Evolutionary conservation across 2,888 invertebrate genomes (phyloP).

Genomic region (Ceratothoa steindachneri): DNA sequence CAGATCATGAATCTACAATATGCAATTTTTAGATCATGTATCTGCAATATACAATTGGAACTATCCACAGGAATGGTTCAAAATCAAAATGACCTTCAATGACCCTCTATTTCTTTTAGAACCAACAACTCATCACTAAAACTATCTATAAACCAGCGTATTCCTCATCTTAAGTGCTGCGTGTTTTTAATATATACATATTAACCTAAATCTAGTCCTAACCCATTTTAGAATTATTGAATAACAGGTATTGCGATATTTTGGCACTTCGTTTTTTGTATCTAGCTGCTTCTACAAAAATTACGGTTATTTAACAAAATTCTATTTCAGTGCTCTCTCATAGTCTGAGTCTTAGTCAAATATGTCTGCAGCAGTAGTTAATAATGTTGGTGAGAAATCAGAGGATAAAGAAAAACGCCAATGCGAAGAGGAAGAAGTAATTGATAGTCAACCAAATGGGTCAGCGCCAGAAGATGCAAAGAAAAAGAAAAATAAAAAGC

Average conservation of each 20-base stretch:
- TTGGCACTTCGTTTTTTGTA: not conserved
- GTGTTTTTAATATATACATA: too few species aligned
- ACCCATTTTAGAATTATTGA: not conserved
- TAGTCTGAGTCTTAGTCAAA: too few species aligned
- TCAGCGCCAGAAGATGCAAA: constrained; percentile 20
- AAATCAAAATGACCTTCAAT: too few species aligned
- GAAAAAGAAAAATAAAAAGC: constrained; percentile 52
- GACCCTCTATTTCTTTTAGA: too few species aligned
- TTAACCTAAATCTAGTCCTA: too few species aligned
- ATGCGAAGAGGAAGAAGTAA: constrained; percentile 46
- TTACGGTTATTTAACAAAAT: not conserved
- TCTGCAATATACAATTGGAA: too few species aligned
- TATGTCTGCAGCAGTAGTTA: constrained; percentile 43
- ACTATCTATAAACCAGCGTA: too few species aligned
- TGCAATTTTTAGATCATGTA: too few species aligned
- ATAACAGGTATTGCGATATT: not conserved
- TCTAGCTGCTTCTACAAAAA: not conserved
- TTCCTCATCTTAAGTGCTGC: too few species aligned
- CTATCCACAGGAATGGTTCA: too few species aligned
- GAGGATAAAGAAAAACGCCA: constrained; percentile 49
- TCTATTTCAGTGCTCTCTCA: too few species aligned
- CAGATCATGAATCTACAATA: too few species aligned
- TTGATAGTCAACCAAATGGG: constrained; percentile 31
- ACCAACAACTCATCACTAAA: not conserved
- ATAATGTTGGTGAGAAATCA: constrained; percentile 30